Percentiles rank a stretch among this genome's conserved stretches.
Evolutionary conservation across 2,888 invertebrate species (phyloP).

Genomic region (Tethea ocularis): DNA sequence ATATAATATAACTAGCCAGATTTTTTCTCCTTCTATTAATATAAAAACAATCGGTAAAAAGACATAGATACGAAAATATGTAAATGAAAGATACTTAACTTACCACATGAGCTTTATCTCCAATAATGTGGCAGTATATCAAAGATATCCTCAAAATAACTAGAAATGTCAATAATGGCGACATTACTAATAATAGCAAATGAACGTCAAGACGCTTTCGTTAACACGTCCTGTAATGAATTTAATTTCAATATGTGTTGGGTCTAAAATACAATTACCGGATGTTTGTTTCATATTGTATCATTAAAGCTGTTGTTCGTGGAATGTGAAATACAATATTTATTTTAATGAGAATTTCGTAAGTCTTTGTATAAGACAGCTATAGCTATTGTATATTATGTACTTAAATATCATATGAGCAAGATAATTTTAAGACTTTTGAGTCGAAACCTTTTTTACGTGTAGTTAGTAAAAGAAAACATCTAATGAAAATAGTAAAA

Average conservation of each 20-base stretch:
- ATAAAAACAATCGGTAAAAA: too few relatives aligned
- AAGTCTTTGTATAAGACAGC: too few relatives aligned
- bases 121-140: constrained; percentile 51
- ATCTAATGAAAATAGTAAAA: too few relatives aligned
- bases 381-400: too few relatives aligned
- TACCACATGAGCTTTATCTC: constrained; percentile 63
- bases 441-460: not conserved
- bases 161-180: constrained; percentile 18
- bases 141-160: constrained; percentile 26
- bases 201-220: not conserved
- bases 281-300: constrained; percentile 26
- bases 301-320: not conserved
- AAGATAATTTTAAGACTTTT: too few relatives aligned
- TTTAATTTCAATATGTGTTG: not conserved
- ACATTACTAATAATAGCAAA: not conserved
- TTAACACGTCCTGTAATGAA: not conserved
- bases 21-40: too few relatives aligned
- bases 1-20: too few relatives aligned
- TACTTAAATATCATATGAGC: too few relatives aligned
- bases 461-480: not conserved
- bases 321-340: not conserved
- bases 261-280: constrained; percentile 26
- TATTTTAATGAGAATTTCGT: not conserved
- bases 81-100: constrained; percentile 25
- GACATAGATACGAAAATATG: too few relatives aligned